A percentile compares a stretch with the other conserved stretches of the same genome.
Conservation (phyloP, 35 echinoderm and acorn worm genomes). For the Holothuria glaberrima region DNA sequence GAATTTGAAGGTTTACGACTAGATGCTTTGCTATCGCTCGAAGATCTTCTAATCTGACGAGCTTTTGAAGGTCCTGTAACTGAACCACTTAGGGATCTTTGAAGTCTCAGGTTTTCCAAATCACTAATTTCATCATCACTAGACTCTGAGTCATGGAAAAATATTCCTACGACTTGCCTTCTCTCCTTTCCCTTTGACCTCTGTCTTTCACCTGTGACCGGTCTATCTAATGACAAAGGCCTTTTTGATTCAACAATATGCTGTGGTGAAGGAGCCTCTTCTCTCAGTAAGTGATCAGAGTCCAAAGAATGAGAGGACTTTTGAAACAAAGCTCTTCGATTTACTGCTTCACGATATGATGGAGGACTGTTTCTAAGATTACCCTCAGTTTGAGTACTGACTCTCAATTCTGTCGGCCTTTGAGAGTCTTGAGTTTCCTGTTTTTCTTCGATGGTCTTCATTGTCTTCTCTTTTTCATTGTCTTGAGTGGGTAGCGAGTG, state of each 20-base stretch:
- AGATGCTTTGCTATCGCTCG: constrained; percentile 72
- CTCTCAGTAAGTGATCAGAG: constrained; percentile 21
- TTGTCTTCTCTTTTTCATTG: constrained; percentile 8
- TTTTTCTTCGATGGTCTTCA: constrained; percentile 47
- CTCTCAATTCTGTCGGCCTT: constrained; percentile 1
- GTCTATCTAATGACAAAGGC: constrained; percentile 11
- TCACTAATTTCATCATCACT: constrained; percentile 72
- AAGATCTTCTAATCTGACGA: constrained; percentile 66
- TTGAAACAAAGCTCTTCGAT: constrained; percentile 65
- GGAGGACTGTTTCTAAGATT: constrained; percentile 51
- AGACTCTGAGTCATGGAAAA: constrained; percentile 74
- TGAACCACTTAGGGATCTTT: constrained; percentile 24
- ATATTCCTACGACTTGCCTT: constrained; percentile 59
- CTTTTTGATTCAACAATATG: constrained; percentile 33
- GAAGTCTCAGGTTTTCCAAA: constrained; percentile 58
- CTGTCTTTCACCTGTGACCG: constrained; percentile 1
- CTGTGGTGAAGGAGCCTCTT: background rate
- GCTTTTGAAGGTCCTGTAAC: constrained; percentile 18
- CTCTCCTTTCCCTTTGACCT: constrained; percentile 47
- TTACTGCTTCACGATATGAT: constrained; percentile 82
- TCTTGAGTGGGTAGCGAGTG: constrained; percentile 37
- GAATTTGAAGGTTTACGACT: constrained; percentile 50
- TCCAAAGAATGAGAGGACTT: constrained; percentile 49
- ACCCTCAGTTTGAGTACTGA: constrained; percentile 45
- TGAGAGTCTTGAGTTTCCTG: constrained; percentile 26